phyloP scores from a whole-genome alignment of 2,888 invertebrate genomes.

The Polyommatus icarus region DNA sequence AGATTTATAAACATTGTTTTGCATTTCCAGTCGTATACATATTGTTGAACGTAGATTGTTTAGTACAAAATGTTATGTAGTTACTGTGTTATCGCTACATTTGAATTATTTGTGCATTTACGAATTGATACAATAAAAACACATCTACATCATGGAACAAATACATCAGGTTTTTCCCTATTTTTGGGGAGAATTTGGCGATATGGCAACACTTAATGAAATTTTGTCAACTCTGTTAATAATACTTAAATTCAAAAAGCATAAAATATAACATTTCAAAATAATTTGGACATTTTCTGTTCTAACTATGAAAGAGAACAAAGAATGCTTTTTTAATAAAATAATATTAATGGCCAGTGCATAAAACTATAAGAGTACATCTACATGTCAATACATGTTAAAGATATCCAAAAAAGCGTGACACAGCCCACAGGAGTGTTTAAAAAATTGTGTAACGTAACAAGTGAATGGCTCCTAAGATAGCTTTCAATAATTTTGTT shows the following conservation, averaged over 20 bases:
- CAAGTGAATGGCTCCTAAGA: background rate
- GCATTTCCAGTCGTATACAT: slow-evolving; percentile 46
- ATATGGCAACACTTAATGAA: background rate
- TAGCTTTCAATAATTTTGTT: slow-evolving; percentile 1
- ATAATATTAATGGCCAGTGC: background rate
- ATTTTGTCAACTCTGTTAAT: background rate
- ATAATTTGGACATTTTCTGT: background rate
- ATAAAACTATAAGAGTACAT: background rate
- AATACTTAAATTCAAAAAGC: background rate
- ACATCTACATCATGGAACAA: slow-evolving; percentile 21
- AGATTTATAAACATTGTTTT: slow-evolving; percentile 34
- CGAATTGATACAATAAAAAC: slow-evolving; percentile 14
- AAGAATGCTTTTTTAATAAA: background rate
- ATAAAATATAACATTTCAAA: background rate
- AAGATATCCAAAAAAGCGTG: background rate
- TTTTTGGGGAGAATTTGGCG: background rate
- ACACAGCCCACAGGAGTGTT: background rate
- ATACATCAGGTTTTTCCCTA: background rate
- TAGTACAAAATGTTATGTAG: slow-evolving; percentile 53
- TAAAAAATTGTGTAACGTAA: background rate
- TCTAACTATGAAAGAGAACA: background rate
- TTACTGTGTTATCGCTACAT: slow-evolving; percentile 19
- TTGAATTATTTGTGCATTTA: slow-evolving; percentile 20
- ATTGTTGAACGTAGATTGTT: slow-evolving; percentile 58
- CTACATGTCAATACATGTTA: background rate